Evolutionary conservation across 1,140 invertebrate species (phyloP).

Genomic region (Phortica variegata): DNA sequence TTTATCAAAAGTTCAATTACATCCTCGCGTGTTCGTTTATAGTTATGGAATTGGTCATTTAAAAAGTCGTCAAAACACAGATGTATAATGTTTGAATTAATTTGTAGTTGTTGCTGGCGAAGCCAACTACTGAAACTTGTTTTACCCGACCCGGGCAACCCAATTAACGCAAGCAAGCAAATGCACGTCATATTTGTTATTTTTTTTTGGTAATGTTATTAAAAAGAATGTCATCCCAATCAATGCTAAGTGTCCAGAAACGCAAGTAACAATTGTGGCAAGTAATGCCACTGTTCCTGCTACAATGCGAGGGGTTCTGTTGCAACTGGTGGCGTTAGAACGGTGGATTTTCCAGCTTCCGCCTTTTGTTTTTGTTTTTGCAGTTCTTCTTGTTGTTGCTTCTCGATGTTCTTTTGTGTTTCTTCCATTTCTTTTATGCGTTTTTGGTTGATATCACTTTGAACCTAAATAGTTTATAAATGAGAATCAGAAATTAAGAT

Average conservation of each 20-base stretch:
- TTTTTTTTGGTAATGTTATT: background rate
- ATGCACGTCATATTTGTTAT: constrained; percentile 31
- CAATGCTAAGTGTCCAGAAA: constrained; percentile 43
- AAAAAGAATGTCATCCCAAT: no score
- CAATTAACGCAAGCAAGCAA: constrained; percentile 34
- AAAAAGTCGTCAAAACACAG: constrained; percentile 42
- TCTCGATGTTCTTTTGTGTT: constrained; percentile 23
- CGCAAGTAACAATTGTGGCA: constrained; percentile 30
- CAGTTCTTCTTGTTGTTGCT: constrained; percentile 31
- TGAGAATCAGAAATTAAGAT: no score
- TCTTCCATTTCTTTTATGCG: constrained; percentile 44
- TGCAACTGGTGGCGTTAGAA: constrained; percentile 20
- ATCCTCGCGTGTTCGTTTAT: constrained; percentile 24
- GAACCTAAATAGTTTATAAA: no score
- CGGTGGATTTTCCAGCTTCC: constrained; percentile 3
- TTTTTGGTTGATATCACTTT: constrained; percentile 26
- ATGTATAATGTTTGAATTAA: constrained; percentile 27
- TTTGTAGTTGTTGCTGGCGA: constrained; percentile 6
- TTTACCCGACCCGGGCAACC: constrained; percentile 42
- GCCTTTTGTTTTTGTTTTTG: constrained; percentile 24
- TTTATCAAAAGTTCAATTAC: constrained; percentile 18
- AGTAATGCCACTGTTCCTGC: constrained; percentile 21
- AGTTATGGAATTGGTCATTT: constrained; percentile 3
- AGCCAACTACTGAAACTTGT: constrained; percentile 31
- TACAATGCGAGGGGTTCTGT: constrained; percentile 20